Percentiles rank a stretch among this genome's conserved stretches.
Conservation (phyloP, 2,113 vertebrate species). For the Craseonycteris thonglongyai region DNA sequence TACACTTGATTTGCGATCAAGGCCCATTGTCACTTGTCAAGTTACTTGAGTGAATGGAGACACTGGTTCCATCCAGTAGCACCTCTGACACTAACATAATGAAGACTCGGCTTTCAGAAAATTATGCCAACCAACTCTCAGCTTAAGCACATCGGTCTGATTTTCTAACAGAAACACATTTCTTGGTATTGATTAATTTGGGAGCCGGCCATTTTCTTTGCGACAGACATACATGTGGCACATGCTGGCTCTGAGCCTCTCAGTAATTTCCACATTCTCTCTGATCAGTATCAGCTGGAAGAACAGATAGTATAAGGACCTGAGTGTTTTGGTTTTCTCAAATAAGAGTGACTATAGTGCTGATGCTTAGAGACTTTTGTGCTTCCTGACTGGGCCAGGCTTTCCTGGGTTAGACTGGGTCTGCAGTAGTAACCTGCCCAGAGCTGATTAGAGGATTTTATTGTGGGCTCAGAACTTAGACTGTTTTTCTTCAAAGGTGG, state of each 20-base stretch:
- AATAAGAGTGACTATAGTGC: not conserved
- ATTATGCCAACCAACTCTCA: not conserved
- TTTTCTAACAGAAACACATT: not conserved
- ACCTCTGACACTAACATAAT: not conserved
- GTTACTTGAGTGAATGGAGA: not conserved
- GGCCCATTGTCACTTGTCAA: not conserved
- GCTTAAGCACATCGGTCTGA: not conserved
- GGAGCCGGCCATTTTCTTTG: not conserved
- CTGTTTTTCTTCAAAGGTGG: not conserved
- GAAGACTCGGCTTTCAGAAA: not conserved
- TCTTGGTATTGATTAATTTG: not conserved
- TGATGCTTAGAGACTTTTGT: not conserved
- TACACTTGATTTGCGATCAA: not conserved
- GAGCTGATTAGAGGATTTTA: not conserved
- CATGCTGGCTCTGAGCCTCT: not conserved
- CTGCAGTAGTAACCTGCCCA: not conserved
- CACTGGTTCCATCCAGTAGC: not conserved
- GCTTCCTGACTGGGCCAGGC: not conserved
- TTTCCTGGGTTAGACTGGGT: not conserved
- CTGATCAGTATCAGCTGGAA: not conserved
- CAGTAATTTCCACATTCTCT: not conserved
- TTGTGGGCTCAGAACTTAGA: not conserved
- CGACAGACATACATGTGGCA: not conserved
- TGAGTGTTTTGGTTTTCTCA: not conserved
- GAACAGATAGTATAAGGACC: not conserved